phyloP scores from a whole-genome alignment of 2,113 vertebrate genomes.

The Oophaga pumilio region DNA sequence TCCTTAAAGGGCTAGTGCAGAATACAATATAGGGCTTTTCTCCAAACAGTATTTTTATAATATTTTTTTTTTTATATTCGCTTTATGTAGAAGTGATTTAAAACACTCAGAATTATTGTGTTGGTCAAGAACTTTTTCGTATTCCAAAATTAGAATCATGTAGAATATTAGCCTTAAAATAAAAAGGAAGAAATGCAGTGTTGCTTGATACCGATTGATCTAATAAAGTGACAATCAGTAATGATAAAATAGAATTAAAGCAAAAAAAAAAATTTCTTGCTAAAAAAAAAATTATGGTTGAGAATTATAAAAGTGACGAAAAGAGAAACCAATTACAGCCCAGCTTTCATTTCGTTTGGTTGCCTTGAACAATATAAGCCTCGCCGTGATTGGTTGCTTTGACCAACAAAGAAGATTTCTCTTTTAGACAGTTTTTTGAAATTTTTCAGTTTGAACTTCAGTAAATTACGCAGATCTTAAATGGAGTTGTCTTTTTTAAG shows the following conservation, averaged over 20 bases:
- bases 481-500: too few relatives aligned
- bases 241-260: neutral
- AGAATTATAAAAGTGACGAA: too few relatives aligned
- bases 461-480: too few relatives aligned
- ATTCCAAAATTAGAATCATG: neutral
- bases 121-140: neutral
- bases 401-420: too few relatives aligned
- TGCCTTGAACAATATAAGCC: too few relatives aligned
- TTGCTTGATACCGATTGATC: neutral
- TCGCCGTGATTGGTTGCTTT: too few relatives aligned
- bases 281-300: neutral
- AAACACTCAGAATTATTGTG: neutral
- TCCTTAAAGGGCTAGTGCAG: neutral
- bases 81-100: neutral
- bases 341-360: too few relatives aligned
- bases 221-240: neutral
- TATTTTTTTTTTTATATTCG: neutral
- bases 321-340: too few relatives aligned
- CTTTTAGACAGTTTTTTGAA: too few relatives aligned
- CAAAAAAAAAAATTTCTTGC: neutral
- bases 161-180: neutral
- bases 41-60: neutral
- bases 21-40: neutral
- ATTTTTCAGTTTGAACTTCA: too few relatives aligned
- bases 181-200: neutral